Evolutionary conservation across 1,140 invertebrate species (phyloP), one percentile per base, ranked within the genome.

Genomic region (Drosophila subobscura): DNA sequence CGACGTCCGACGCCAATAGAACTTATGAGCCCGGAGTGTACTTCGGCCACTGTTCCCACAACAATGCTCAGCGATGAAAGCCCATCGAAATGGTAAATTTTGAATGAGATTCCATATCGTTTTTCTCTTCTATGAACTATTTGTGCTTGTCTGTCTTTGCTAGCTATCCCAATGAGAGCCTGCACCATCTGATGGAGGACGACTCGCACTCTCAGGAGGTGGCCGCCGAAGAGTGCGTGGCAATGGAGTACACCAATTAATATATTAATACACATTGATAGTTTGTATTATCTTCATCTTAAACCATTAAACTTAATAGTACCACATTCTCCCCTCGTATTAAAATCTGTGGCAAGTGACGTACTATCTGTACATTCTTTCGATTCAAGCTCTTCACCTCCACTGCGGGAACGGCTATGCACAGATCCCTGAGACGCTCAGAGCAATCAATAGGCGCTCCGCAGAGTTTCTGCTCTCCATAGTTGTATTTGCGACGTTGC

Each of bases 41-140:
- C 97, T 51, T 96, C 96, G 1, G 95, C 96, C 1, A 97, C 96
- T 37, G 96, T 98, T 8, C 97, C 97, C 6, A 96, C 95, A 46
- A 97, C 98, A 92, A 97, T 98, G 95, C 97, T 98, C 80, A 98
- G 96, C 86, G 97, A 97, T 92, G 97, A 98, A 4, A 88, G 83
- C 8, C 83, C 83, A 2, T 88, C 83, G 2, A 88, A 88, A 25
- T 83, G 85, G 83, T 88, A 83, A 20, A 37, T 12, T 10, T 12
- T 12, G 10, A 37, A 37, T 10, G 10, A 10, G 10, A 37, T 37
- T 40, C 7, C 0, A 7, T 6, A 29, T 8, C 0, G 7, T 22
- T 22, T 12, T 27, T 29, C 0, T 10, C 0, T 0, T 4, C 8
- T 20, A 7, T 10, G 25, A 16, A 12, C 0, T 10, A 12, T 12